Evolutionary conservation across 2,113 vertebrate genomes (phyloP).

Genomic region (Terrapene triunguis): DNA sequence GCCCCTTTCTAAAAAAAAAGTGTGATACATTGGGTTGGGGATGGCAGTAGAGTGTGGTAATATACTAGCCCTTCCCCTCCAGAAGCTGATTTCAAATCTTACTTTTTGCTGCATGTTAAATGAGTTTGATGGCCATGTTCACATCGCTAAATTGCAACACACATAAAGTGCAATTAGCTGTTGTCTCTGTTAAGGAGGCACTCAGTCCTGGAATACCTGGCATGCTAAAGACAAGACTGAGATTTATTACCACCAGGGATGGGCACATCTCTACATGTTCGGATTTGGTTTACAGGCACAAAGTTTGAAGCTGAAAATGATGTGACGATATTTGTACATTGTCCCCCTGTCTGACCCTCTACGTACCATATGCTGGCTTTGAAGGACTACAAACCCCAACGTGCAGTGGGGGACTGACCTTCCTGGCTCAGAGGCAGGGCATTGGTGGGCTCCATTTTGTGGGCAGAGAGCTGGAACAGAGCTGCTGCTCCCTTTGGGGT

Average conservation of each 20-base stretch:
- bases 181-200: conserved; percentile 24
- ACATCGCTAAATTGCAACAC: background rate
- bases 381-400: background rate
- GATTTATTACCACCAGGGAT: background rate
- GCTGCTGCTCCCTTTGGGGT: background rate
- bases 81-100: background rate
- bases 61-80: background rate
- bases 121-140: background rate
- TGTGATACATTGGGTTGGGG: background rate
- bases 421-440: background rate
- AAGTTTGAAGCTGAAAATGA: conserved; percentile 38
- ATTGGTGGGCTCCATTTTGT: background rate
- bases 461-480: background rate
- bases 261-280: background rate
- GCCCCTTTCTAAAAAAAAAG: background rate
- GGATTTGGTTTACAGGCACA: conserved; percentile 31
- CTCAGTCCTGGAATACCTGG: background rate
- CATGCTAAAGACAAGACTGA: background rate
- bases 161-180: background rate
- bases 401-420: background rate
- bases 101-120: background rate
- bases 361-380: background rate
- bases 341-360: background rate
- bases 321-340: background rate
- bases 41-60: background rate